phyloP scores from a whole-genome alignment of 2,797 vertebrate species.

The Florisuga fusca region DNA sequence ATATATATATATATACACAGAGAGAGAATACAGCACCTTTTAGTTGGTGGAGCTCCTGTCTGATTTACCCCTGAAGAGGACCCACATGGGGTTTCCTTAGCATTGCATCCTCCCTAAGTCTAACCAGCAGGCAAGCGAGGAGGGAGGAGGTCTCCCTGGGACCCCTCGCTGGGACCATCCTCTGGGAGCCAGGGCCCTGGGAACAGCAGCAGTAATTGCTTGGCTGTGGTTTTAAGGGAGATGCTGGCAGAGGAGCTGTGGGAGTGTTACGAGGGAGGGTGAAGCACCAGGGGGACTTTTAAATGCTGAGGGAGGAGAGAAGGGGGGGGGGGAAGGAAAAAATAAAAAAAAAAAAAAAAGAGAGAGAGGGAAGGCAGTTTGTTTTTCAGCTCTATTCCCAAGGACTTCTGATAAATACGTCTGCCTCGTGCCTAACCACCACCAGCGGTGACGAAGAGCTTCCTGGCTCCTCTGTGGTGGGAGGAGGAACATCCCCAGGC shows the following conservation, averaged over 20 bases:
- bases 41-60: background rate
- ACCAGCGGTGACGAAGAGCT: background rate
- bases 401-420: background rate
- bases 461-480: background rate
- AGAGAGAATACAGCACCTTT: rapidly evolving
- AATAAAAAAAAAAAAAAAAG: too few species aligned
- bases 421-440: background rate
- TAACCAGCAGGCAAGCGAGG: background rate
- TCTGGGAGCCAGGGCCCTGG: background rate
- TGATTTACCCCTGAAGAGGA: background rate
- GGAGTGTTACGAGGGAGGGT: slow-evolving; percentile 6
- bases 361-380: background rate
- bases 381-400: slow-evolving; percentile 14
- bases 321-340: too few species aligned
- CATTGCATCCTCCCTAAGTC: background rate
- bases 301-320: background rate
- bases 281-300: slow-evolving; percentile 35
- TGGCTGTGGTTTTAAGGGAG: background rate
- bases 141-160: background rate
- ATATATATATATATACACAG: rapidly evolving
- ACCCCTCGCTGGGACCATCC: background rate
- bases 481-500: background rate
- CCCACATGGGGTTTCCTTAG: background rate
- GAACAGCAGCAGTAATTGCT: background rate
- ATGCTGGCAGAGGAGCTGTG: slow-evolving; percentile 44